These are phyloP conservation scores for Elaeidobius kamerunicus DNA, from an alignment of 2,888 invertebrate genomes.

Conservation along the genomic window DNA sequence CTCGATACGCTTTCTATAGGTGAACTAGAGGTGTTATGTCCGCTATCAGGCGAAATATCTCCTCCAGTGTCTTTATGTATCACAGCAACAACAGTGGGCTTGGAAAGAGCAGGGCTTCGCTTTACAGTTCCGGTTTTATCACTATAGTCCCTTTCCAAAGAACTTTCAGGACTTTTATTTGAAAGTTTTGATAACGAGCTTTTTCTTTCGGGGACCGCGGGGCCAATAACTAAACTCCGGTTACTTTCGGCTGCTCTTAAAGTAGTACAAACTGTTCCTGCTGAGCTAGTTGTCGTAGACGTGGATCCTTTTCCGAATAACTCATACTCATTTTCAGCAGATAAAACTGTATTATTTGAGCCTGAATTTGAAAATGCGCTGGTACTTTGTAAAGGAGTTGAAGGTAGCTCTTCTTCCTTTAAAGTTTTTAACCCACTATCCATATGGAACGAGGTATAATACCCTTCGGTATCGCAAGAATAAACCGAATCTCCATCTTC, in stretches of 20 bases:
- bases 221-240: constrained; percentile 61
- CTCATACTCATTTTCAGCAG: constrained; percentile 86
- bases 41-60: constrained; percentile 76
- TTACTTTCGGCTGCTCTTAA: constrained; percentile 67
- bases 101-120: constrained; percentile 47
- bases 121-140: constrained; percentile 50
- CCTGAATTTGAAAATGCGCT: constrained; percentile 65
- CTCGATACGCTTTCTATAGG: constrained; percentile 74
- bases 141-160: constrained; percentile 46
- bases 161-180: constrained; percentile 53
- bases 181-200: constrained; percentile 63
- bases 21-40: constrained; percentile 77
- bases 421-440: constrained; percentile 89
- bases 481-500: constrained; percentile 89
- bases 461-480: constrained; percentile 96
- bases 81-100: constrained; percentile 60
- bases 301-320: constrained; percentile 89
- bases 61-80: constrained; percentile 60
- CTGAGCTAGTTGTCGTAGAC: constrained; percentile 86
- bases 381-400: constrained; percentile 70
- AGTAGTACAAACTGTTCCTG: constrained; percentile 85
- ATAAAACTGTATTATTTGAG: constrained; percentile 65
- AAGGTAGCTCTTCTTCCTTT: constrained; percentile 72
- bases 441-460: constrained; percentile 96
- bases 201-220: constrained; percentile 79